A percentile compares a stretch with the other conserved stretches of the same genome.
Evolutionary conservation across 1,140 invertebrate genomes (phyloP).

Genomic region (Anastrepha obliqua): DNA sequence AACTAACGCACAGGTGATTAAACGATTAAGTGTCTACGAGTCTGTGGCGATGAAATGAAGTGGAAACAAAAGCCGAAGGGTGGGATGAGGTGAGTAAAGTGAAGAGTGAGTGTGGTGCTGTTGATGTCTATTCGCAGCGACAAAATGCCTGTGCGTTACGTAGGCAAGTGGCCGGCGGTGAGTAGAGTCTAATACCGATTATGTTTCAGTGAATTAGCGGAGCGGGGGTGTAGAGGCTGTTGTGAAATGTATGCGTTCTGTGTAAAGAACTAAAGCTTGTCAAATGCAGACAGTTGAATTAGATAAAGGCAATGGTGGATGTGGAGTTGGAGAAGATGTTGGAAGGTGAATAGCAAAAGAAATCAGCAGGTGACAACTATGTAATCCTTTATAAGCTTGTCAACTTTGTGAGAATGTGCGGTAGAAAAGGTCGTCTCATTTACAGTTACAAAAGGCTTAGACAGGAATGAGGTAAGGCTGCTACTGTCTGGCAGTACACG

Average conservation of each 20-base stretch:
- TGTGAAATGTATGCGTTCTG: background rate
- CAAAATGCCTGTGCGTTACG: background rate
- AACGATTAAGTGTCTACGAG: conserved; percentile 18
- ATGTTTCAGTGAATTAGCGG: background rate
- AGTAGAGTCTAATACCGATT: conserved; percentile 39
- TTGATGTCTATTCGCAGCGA: background rate
- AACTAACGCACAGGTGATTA: conserved; percentile 38
- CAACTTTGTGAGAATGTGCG: background rate
- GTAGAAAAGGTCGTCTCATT: background rate
- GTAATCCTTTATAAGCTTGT: background rate
- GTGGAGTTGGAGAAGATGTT: background rate
- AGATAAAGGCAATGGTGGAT: background rate
- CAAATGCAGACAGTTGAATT: background rate
- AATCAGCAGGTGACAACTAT: conserved; percentile 14
- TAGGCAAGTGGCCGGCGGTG: background rate
- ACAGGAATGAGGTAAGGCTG: background rate
- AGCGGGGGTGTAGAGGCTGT: too few relatives aligned
- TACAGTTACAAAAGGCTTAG: background rate
- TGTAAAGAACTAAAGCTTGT: conserved; percentile 14
- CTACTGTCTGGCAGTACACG: background rate
- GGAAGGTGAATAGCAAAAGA: conserved; percentile 23
- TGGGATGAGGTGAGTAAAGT: background rate
- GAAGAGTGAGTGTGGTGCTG: too few relatives aligned
- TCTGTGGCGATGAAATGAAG: conserved; percentile 43
- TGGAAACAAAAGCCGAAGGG: conserved; percentile 24